Conservation (phyloP, 2,888 invertebrate species). For the Bombylius major region DNA sequence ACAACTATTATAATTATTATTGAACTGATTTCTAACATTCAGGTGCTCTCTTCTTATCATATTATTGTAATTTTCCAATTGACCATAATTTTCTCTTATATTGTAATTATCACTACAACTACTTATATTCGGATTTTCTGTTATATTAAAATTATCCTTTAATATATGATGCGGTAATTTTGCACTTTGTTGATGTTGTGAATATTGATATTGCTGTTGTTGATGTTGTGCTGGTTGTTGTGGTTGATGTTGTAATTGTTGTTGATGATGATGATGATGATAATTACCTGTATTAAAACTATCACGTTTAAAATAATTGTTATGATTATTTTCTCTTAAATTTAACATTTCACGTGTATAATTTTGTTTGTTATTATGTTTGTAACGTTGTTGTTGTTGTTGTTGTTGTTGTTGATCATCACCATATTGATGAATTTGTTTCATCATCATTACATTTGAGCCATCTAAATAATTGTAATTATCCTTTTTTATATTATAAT, state of each 20-base stretch:
- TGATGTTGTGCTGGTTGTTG: constrained; percentile 22
- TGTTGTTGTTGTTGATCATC: constrained; percentile 24
- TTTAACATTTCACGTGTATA: constrained; percentile 32
- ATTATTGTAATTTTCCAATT: constrained; percentile 25
- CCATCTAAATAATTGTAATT: constrained; percentile 25
- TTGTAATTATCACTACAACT: constrained; percentile 25
- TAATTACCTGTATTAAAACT: constrained; percentile 16
- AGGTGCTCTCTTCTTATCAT: constrained; percentile 19
- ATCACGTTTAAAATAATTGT: constrained; percentile 15
- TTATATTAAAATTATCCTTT: constrained; percentile 36
- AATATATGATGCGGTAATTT: constrained; percentile 22
- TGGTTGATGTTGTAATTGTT: constrained; percentile 20
- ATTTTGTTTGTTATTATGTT: constrained; percentile 12
- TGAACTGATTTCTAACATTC: constrained; percentile 23
- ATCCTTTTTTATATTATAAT: constrained; percentile 32
- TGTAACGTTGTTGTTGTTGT: constrained; percentile 20
- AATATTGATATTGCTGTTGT: constrained; percentile 20
- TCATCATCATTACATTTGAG: constrained; percentile 16
- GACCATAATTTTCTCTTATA: constrained; percentile 23
- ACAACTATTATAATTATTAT: constrained; percentile 31
- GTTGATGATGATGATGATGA: constrained; percentile 21
- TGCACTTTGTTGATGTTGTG: constrained; percentile 16
- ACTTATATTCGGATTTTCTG: constrained; percentile 31
- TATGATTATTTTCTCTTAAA: constrained; percentile 29
- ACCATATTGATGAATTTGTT: constrained; percentile 12